These are phyloP conservation scores for Cepaea hortensis DNA, from an alignment of 2,888 invertebrate genomes.

Conservation along the genomic window DNA sequence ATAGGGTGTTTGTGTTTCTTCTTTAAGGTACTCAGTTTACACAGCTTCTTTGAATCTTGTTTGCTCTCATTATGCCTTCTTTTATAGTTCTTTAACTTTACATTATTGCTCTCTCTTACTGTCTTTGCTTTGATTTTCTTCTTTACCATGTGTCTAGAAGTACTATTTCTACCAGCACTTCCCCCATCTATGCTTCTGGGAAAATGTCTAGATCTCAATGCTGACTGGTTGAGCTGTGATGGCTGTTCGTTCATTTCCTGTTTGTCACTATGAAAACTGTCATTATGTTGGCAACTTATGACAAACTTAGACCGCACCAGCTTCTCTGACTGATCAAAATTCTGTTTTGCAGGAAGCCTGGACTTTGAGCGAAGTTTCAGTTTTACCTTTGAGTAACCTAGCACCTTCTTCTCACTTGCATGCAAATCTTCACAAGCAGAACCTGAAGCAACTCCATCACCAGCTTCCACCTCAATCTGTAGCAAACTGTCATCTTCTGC, in stretches of 20 bases:
- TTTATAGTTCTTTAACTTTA: background rate
- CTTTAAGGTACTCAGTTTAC: background rate
- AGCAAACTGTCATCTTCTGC: slow-evolving; percentile 7
- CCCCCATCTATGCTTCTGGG: background rate
- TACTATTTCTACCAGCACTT: background rate
- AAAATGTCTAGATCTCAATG: background rate
- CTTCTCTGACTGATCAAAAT: background rate
- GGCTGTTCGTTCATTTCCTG: background rate
- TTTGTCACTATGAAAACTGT: background rate
- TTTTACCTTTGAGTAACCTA: background rate
- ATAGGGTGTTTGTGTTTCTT: slow-evolving; percentile 37
- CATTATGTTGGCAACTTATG: background rate
- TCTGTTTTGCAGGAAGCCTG: background rate
- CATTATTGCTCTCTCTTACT: background rate
- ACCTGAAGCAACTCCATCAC: background rate
- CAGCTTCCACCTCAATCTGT: background rate
- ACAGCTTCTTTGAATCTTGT: slow-evolving; percentile 1
- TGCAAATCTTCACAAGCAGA: background rate
- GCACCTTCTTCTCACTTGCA: background rate
- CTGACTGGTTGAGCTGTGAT: background rate
- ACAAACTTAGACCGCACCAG: background rate
- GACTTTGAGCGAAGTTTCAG: background rate
- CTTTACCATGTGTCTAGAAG: background rate
- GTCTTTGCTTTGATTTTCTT: background rate
- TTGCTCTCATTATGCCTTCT: background rate